Evolutionary conservation across 2,888 invertebrate species (phyloP).

Genomic region (Dicycla oo): DNA sequence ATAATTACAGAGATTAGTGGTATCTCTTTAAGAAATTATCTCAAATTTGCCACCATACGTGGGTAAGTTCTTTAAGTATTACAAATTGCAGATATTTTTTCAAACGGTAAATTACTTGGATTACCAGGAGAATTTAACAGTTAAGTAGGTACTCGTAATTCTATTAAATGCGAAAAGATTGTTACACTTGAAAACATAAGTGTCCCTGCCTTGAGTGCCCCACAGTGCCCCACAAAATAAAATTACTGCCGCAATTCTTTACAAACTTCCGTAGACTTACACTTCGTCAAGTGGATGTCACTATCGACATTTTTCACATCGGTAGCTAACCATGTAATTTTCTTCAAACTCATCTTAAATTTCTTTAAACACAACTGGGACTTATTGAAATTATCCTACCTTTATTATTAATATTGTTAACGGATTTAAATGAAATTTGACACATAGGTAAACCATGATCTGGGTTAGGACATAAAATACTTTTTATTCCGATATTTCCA

Average conservation of each 20-base stretch:
- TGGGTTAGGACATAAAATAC: no score
- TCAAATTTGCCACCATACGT: conserved; percentile 12
- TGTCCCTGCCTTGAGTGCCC: not conserved
- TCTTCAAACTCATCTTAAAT: not conserved
- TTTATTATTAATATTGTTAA: no score
- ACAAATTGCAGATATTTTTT: conserved; percentile 22
- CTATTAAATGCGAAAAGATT: not conserved
- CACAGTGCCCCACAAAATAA: not conserved
- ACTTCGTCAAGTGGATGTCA: not conserved
- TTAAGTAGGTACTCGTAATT: not conserved
- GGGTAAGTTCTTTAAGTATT: not conserved
- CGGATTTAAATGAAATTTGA: no score
- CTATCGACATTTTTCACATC: not conserved
- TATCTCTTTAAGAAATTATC: conserved; percentile 28
- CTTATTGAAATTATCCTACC: conserved; percentile 20
- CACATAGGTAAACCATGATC: no score
- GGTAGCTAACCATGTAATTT: not conserved
- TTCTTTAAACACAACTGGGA: conserved; percentile 11
- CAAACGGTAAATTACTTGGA: not conserved
- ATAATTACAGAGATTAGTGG: conserved; percentile 17
- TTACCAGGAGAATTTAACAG: not conserved
- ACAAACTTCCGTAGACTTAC: not conserved
- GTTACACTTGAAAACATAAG: not conserved
- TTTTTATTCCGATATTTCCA: no score
- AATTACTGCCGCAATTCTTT: not conserved